Conservation (phyloP, 2,113 vertebrate genomes). For the Poecile atricapillus region DNA sequence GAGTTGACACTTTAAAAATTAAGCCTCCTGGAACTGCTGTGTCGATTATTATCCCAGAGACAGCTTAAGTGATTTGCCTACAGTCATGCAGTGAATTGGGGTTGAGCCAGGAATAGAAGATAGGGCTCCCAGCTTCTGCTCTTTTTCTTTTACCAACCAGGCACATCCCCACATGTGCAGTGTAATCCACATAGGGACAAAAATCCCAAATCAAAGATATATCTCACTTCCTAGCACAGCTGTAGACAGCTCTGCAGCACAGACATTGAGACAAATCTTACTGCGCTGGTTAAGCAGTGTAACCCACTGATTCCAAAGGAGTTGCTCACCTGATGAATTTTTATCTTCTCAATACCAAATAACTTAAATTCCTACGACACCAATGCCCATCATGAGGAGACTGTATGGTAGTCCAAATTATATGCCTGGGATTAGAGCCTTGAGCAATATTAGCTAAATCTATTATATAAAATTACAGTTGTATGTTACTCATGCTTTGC, state of each 20-base stretch:
- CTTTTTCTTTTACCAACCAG: background rate
- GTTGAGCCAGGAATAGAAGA: constrained; percentile 41
- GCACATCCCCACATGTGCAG: background rate
- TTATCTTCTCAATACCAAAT: background rate
- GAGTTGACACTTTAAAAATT: constrained; percentile 57
- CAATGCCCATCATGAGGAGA: background rate
- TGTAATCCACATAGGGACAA: background rate
- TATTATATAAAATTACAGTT: background rate
- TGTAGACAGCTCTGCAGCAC: background rate
- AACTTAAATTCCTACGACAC: background rate
- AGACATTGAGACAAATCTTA: background rate
- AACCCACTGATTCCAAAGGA: background rate
- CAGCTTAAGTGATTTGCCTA: constrained; percentile 61
- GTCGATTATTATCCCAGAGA: constrained; percentile 54
- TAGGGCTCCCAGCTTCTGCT: background rate
- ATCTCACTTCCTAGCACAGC: background rate
- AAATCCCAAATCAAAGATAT: constrained; percentile 40
- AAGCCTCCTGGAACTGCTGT: constrained; percentile 46
- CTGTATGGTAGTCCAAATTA: background rate
- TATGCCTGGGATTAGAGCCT: background rate
- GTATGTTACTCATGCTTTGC: background rate
- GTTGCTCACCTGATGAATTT: background rate
- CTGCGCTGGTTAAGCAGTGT: background rate
- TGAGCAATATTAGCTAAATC: background rate
- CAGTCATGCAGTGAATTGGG: constrained; percentile 25